phyloP scores from a whole-genome alignment of 2,888 invertebrate species.

The Papilio protenor region DNA sequence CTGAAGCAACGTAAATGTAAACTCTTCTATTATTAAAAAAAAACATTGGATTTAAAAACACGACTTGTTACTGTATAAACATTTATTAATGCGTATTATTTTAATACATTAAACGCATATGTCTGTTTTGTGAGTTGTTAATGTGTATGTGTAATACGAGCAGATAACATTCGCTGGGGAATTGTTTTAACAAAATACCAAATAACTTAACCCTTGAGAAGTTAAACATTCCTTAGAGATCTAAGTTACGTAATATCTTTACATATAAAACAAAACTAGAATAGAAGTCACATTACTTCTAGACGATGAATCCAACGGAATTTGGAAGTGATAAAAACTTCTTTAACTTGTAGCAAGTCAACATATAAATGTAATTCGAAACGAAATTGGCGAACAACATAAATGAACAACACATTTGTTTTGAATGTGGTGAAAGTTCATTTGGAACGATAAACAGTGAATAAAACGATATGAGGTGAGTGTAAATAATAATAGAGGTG shows the following conservation, averaged over 20 bases:
- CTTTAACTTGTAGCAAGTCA: not conserved
- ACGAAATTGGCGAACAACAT: not conserved
- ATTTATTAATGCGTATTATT: not conserved
- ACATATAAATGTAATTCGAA: not conserved
- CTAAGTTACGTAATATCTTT: not conserved
- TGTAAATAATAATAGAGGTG: not conserved
- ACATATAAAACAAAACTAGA: not conserved
- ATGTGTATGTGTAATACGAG: not conserved
- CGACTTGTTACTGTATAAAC: too few species aligned
- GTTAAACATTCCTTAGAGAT: not conserved
- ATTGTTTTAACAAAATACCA: not conserved
- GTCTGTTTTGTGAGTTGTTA: not conserved
- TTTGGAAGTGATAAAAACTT: not conserved
- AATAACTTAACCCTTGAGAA: slow-evolving; percentile 6
- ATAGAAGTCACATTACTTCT: not conserved
- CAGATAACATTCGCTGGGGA: not conserved
- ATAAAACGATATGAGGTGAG: not conserved
- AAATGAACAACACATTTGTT: not conserved
- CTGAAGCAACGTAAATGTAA: not conserved
- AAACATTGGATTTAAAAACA: too few species aligned
- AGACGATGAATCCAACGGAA: not conserved
- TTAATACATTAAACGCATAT: not conserved
- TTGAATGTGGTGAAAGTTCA: too few species aligned
- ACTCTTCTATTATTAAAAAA: not conserved
- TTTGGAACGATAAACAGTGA: not conserved